Conservation (phyloP, 2,797 vertebrate species). For the Cyclopterus lumpus region DNA sequence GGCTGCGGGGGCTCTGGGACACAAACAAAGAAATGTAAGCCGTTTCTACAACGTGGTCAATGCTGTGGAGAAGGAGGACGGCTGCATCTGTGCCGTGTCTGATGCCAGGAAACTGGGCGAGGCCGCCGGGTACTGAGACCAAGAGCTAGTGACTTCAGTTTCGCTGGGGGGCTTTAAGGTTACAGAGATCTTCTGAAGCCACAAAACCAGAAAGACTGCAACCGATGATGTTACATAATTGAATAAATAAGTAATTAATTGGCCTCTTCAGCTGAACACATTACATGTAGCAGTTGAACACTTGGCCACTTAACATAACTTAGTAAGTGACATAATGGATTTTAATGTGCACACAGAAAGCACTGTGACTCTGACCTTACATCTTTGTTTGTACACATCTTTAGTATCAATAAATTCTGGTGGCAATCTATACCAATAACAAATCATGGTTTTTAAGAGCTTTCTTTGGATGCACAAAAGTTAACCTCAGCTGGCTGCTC, state of each 20-base stretch:
- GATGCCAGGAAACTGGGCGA: constrained; percentile 80
- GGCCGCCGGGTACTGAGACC: constrained; percentile 82
- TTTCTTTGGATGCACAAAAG: constrained; percentile 5
- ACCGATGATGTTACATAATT: constrained; percentile 26
- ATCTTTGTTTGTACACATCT: constrained; percentile 2
- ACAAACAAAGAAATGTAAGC: constrained; percentile 21
- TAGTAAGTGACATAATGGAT: constrained; percentile 9
- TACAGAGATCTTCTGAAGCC: constrained; percentile 14
- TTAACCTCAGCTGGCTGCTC: neutral
- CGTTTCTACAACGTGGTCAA: constrained; percentile 82
- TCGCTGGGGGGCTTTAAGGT: constrained; percentile 18
- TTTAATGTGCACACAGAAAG: constrained; percentile 17
- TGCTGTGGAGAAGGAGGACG: constrained; percentile 68
- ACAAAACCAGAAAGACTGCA: neutral
- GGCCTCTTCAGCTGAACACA: constrained; percentile 2
- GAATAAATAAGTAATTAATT: constrained; percentile 5
- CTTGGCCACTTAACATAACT: neutral
- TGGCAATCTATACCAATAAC: neutral
- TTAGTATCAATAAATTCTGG: neutral
- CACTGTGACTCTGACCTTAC: neutral
- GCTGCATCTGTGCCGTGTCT: constrained; percentile 79
- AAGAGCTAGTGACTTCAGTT: neutral
- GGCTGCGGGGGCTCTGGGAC: constrained; percentile 67
- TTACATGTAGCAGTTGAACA: constrained; percentile 3
- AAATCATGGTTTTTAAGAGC: neutral